Evolutionary conservation across 2,888 invertebrate species (phyloP).

Genomic region (Heliconius charithonia): DNA sequence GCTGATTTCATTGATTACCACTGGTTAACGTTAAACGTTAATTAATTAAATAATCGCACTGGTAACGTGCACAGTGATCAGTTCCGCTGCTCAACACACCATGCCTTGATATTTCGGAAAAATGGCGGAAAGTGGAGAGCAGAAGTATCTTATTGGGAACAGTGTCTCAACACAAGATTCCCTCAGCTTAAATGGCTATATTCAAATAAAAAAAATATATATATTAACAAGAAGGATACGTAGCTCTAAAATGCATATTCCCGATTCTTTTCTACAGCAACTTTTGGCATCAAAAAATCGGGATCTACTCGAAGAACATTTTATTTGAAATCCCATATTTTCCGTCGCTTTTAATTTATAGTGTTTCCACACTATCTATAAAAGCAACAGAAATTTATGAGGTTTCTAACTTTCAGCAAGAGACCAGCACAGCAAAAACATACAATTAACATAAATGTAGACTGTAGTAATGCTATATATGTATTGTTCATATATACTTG

Average conservation of each 20-base stretch:
- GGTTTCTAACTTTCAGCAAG: not conserved
- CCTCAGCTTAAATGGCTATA: no score
- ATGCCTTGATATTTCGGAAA: no score
- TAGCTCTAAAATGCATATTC: not conserved
- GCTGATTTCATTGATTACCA: no score
- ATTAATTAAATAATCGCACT: no score
- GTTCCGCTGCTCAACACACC: no score
- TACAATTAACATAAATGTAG: not conserved
- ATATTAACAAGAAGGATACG: no score
- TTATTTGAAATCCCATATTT: not conserved
- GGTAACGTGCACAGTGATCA: no score
- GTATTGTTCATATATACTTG: not conserved
- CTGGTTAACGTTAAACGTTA: no score
- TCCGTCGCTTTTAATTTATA: constrained; percentile 16
- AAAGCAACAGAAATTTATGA: not conserved
- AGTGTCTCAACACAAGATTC: no score
- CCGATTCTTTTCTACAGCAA: not conserved
- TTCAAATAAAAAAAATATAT: no score
- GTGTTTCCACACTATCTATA: not conserved
- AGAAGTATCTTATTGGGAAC: no score
- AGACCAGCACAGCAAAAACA: not conserved
- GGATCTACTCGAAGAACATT: not conserved
- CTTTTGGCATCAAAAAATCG: not conserved
- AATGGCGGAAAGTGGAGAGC: no score
- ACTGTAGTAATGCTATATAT: not conserved